Base-by-base conservation (phyloP, 2,888 invertebrate genomes). In the Bugulina stolonifera region DNA sequence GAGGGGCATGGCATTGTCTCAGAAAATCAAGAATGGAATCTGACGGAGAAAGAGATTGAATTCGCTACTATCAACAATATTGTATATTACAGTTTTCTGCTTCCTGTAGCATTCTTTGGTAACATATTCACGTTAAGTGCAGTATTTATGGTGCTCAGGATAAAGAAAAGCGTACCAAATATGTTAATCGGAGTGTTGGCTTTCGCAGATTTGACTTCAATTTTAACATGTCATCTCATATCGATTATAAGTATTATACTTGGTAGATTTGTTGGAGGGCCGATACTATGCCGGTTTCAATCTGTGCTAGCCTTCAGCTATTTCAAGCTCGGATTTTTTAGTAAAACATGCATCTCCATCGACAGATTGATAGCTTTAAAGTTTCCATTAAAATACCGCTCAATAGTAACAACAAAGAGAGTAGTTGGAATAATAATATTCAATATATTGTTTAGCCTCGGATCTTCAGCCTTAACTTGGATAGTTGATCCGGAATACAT, bases 241-340 rank as follows among this genome's bases (percentile, higher is more conserved):
- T 22, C 64, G 5, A 32, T 64, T 14, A 34, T 64, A 10, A 64
- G 32, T n/a, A 64, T 64, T 27, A 2, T 32, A 14, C 18, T 2
- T 5, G 32, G 27, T 2, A 14, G 32, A 10, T 32, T 22, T 27
- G 32, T 64, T 18, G 64, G 64, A 10, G 64, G 64, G 10, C 3
- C 27, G 5, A 32, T 1, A 29, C 10, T 64, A 2, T 64, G 64
- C 34, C 27, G 64, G 18, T 64, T 64, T 64, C 64, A 64, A n/a
- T 64, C 64, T 25, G 64, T 64, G 5, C 25, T 64, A 32, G 32
- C 32, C 10, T 64, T 64, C 64, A 64, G 25, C 27, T 64, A 64
- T n/a, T 64, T 64, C n/a, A 64, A 64, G 64, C 27, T 64, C 10
- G 64, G 64, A 10, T 64, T 64, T 64, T 64, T 64, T n/a, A 64